Evolutionary conservation across 2,113 vertebrate species (phyloP).

Genomic region (Tragelaphus buxtoni): DNA sequence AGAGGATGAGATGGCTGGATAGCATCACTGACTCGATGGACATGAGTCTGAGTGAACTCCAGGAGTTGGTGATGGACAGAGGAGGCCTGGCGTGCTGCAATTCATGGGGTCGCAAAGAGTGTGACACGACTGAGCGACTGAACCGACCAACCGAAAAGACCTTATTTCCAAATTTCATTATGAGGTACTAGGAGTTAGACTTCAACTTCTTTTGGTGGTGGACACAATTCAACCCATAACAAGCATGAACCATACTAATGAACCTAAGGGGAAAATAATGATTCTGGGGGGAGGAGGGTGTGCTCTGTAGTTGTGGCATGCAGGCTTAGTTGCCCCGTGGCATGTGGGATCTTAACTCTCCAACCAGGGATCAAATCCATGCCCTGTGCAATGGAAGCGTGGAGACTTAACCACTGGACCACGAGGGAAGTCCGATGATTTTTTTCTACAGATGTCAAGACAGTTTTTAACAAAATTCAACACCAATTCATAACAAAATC

Average conservation of each 20-base stretch:
- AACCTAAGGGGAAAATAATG: background rate
- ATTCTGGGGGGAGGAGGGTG: background rate
- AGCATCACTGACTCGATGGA: no score
- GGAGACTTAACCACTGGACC: background rate
- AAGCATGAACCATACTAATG: background rate
- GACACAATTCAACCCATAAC: background rate
- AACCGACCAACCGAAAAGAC: background rate
- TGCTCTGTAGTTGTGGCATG: background rate
- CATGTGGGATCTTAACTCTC: background rate
- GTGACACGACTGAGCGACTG: no score
- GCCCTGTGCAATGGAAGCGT: background rate
- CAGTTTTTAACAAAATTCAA: background rate
- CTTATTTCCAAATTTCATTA: background rate
- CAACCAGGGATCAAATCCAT: background rate
- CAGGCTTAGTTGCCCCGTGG: background rate
- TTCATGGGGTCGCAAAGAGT: no score
- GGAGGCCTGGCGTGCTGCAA: no score
- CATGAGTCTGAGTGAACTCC: no score
- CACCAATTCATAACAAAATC: background rate
- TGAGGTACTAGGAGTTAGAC: background rate
- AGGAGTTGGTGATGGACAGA: no score
- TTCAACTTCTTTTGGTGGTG: background rate
- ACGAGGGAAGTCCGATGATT: background rate
- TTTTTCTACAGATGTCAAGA: background rate
- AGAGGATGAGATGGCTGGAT: no score